phyloP scores from a whole-genome alignment of 2,888 invertebrate species.

The Galerucella pusilla region DNA sequence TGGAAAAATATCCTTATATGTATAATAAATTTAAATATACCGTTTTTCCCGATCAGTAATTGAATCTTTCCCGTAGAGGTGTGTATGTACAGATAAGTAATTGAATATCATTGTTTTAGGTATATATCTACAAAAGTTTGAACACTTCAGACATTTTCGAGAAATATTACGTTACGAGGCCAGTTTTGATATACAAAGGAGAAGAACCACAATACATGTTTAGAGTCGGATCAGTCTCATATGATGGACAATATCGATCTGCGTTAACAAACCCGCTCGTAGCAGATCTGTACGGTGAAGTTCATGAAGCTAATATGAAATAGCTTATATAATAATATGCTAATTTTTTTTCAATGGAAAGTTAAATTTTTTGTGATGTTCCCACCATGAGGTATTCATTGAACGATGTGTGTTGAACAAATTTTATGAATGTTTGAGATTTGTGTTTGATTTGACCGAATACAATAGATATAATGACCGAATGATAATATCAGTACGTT shows the following conservation, averaged over 20 bases:
- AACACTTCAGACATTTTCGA: constrained; percentile 48
- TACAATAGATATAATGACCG: too few species aligned
- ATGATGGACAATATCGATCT: constrained; percentile 53
- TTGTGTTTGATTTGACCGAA: too few species aligned
- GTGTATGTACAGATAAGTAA: too few species aligned
- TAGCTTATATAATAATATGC: not conserved
- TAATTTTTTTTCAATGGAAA: not conserved
- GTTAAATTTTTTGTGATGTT: not conserved
- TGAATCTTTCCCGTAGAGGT: too few species aligned
- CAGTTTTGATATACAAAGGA: constrained; percentile 55
- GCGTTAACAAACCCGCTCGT: constrained; percentile 52
- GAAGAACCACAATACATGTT: constrained; percentile 55
- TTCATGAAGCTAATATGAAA: constrained; percentile 36
- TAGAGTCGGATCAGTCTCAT: constrained; percentile 54
- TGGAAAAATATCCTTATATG: too few species aligned
- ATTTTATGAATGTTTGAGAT: too few species aligned
- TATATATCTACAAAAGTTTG: constrained; percentile 52
- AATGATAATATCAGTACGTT: too few species aligned
- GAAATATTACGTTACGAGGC: constrained; percentile 55
- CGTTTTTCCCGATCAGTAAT: too few species aligned
- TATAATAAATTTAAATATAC: too few species aligned
- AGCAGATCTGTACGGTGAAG: constrained; percentile 54
- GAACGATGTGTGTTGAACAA: too few species aligned
- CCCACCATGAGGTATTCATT: too few species aligned
- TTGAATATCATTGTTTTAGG: constrained; percentile 41